Percentiles rank a stretch among this genome's conserved stretches.
Evolutionary conservation across 2,888 invertebrate genomes (phyloP).

Genomic region (Microplitis deprimator): DNA sequence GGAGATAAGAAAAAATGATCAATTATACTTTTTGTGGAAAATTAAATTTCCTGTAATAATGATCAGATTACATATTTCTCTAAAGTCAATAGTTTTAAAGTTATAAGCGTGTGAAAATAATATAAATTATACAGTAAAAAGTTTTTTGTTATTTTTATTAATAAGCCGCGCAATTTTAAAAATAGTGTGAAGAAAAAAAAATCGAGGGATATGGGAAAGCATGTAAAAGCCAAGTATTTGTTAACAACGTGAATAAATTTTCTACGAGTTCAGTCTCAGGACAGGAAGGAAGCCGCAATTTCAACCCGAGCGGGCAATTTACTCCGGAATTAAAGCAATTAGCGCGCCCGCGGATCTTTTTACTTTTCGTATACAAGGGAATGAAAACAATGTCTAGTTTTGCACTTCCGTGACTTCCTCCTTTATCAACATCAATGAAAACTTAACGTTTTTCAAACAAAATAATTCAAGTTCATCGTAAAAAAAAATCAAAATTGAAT

Average conservation of each 20-base stretch:
- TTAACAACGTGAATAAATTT: conserved; percentile 40
- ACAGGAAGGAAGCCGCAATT: conserved; percentile 61
- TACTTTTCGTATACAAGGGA: conserved; percentile 12
- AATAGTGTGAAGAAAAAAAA: conserved; percentile 6
- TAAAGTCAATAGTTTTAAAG: neutral
- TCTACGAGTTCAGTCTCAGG: conserved; percentile 43
- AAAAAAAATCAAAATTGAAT: too few species aligned
- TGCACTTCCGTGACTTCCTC: conserved; percentile 25
- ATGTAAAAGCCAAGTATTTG: conserved; percentile 23
- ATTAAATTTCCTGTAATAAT: neutral
- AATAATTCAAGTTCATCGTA: too few species aligned
- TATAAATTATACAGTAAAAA: neutral
- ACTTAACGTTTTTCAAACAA: neutral
- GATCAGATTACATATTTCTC: neutral
- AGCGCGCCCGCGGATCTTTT: conserved; percentile 43
- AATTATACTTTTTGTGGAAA: neutral
- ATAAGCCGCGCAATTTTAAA: neutral
- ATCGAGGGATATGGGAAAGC: conserved; percentile 16
- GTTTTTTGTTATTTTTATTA: neutral
- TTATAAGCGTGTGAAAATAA: neutral
- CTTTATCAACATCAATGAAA: neutral
- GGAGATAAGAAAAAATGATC: too few species aligned
- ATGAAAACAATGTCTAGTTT: conserved; percentile 32
- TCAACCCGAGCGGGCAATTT: conserved; percentile 46
- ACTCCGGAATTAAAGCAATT: conserved; percentile 59